phyloP scores from a whole-genome alignment of 2,888 invertebrate species.

The Atherix ibis region DNA sequence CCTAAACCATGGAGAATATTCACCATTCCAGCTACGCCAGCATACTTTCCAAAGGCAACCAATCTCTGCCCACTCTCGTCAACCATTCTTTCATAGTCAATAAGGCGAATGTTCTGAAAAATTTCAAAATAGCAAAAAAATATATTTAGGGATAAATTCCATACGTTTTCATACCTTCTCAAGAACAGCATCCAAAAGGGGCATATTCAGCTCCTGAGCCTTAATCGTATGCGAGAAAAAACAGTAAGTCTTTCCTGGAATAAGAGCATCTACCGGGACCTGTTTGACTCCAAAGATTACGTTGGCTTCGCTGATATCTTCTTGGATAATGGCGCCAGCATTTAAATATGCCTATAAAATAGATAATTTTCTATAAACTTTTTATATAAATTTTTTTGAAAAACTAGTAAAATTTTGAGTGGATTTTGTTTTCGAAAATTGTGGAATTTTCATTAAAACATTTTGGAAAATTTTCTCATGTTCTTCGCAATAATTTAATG shows the following conservation, averaged over 20 bases:
- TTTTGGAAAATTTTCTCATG: too few species aligned
- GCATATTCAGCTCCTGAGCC: constrained; percentile 97
- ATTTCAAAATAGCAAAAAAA: constrained; percentile 30
- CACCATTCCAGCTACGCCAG: constrained; percentile 95
- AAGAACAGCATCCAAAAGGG: constrained; percentile 83
- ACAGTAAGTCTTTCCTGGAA: constrained; percentile 94
- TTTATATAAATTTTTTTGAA: too few species aligned
- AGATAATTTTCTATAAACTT: too few species aligned
- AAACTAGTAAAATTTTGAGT: too few species aligned
- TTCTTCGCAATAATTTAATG: too few species aligned
- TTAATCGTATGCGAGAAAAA: constrained; percentile 99
- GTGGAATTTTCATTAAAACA: too few species aligned
- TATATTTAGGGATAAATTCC: background rate
- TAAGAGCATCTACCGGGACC: constrained; percentile 70
- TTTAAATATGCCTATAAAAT: constrained; percentile 65
- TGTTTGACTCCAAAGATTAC: constrained; percentile 93
- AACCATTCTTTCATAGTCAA: constrained; percentile 95
- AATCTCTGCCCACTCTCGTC: constrained; percentile 77
- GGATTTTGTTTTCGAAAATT: too few species aligned
- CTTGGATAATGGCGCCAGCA: constrained; percentile 84
- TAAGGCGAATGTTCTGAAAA: constrained; percentile 64
- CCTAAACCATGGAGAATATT: constrained; percentile 97
- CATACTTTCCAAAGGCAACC: constrained; percentile 98
- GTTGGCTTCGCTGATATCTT: constrained; percentile 91
- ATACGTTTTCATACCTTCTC: constrained; percentile 45